Percentiles rank a stretch among this genome's conserved stretches.
phyloP scores from a whole-genome alignment of 1,140 invertebrate genomes.

The Parasteatoda tepidariorum region DNA sequence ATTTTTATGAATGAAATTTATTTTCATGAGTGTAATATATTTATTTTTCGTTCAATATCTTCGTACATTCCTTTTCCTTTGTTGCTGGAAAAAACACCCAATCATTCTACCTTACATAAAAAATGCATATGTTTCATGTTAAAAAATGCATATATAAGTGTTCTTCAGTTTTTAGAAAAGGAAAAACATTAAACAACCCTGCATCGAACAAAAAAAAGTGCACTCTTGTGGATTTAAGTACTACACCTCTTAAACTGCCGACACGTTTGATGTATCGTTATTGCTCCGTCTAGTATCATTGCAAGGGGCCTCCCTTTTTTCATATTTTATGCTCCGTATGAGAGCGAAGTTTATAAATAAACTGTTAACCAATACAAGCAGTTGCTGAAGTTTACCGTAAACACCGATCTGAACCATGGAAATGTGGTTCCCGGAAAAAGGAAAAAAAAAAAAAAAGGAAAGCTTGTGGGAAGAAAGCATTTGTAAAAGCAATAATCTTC shows the following conservation, averaged over 20 bases:
- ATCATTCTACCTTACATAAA: no score
- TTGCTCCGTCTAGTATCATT: constrained; percentile 29
- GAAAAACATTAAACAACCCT: constrained; percentile 40
- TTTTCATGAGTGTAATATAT: not conserved
- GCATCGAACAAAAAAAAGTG: constrained; percentile 20
- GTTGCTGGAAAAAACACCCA: no score
- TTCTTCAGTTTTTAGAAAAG: not conserved
- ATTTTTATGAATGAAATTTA: no score
- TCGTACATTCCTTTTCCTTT: no score
- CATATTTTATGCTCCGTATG: not conserved
- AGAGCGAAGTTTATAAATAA: constrained; percentile 33
- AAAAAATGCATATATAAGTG: not conserved
- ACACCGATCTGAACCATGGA: constrained; percentile 31
- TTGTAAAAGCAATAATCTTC: constrained; percentile 46
- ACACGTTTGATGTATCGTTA: constrained; percentile 29
- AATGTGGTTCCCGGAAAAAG: not conserved
- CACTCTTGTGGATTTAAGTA: constrained; percentile 17
- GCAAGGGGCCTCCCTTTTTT: not conserved
- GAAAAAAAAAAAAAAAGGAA: constrained; percentile 14
- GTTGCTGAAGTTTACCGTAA: constrained; percentile 4
- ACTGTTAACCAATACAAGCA: constrained; percentile 47
- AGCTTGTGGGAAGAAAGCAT: constrained; percentile 36
- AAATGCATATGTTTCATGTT: no score
- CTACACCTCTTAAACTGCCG: constrained; percentile 14
- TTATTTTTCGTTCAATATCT: not conserved